Percentiles rank a stretch among this genome's conserved stretches.
Evolutionary conservation across 2,888 invertebrate species (phyloP).

Genomic region (Melanargia galathea): DNA sequence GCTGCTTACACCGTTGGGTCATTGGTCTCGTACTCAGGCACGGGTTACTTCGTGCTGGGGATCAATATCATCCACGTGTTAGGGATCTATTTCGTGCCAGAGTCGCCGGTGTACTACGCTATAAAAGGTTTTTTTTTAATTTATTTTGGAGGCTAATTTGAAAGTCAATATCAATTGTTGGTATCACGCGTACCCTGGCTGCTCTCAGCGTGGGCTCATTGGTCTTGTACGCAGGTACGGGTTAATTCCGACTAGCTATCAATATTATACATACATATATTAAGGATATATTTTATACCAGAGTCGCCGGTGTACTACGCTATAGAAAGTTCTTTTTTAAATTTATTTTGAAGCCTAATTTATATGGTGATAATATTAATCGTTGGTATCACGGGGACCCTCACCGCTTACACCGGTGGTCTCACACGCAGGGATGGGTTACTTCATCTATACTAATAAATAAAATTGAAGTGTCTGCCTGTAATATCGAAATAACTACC

Average conservation of each 20-base stretch:
- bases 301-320: no score
- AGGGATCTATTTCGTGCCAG: constrained; percentile 53
- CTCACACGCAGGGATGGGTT: constrained; percentile 49
- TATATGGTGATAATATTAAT: no score
- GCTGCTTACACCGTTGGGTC: constrained; percentile 51
- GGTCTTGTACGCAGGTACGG: no score
- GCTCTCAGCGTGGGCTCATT: no score
- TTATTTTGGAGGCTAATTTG: no score
- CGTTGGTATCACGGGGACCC: constrained; percentile 49
- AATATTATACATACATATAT: no score
- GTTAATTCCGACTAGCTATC: no score
- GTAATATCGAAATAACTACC: no score
- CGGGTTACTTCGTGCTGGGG: constrained; percentile 48
- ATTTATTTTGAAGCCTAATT: constrained; percentile 47
- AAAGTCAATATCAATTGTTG: background rate
- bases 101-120: constrained; percentile 55
- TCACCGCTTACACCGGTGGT: constrained; percentile 50
- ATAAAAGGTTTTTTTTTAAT: constrained; percentile 48
- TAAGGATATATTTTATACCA: no score
- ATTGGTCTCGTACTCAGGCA: constrained; percentile 49
- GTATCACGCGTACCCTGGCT: no score
- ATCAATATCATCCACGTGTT: constrained; percentile 48
- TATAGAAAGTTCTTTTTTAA: no score
- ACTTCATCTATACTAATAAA: constrained; percentile 35
- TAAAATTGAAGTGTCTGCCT: no score